A percentile compares a stretch with the other conserved stretches of the same genome.
These are phyloP conservation scores for Nerophis ophidion DNA, from an alignment of 2,113 vertebrate genomes.

Conservation along the genomic window DNA sequence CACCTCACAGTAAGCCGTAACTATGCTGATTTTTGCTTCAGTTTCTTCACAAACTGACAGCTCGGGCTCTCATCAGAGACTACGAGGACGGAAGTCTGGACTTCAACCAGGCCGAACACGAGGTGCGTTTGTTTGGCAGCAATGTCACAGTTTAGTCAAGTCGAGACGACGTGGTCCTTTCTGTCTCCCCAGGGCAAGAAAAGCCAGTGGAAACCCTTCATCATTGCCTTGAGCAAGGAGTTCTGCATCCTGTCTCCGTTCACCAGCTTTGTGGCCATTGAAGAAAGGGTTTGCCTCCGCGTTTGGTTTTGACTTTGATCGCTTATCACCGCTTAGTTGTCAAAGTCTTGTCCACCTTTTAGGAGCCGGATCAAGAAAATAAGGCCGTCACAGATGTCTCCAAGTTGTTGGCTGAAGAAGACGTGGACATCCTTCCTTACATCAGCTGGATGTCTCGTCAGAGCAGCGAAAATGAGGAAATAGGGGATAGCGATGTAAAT, in stretches of 20 bases:
- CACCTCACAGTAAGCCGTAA: no score
- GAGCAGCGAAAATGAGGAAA: background rate
- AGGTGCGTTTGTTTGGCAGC: slow-evolving; percentile 60
- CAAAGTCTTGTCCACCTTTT: slow-evolving; percentile 1
- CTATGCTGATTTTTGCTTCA: slow-evolving; percentile 31
- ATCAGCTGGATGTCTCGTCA: slow-evolving; percentile 63
- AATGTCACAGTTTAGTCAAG: no score
- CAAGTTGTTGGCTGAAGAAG: slow-evolving; percentile 72
- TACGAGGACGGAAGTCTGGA: slow-evolving; percentile 82
- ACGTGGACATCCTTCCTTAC: slow-evolving; percentile 81
- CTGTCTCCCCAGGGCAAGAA: slow-evolving; percentile 75
- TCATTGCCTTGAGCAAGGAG: slow-evolving; percentile 81
- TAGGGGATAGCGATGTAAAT: background rate
- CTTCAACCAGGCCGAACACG: slow-evolving; percentile 71
- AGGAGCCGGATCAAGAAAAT: slow-evolving; percentile 43
- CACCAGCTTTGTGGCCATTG: slow-evolving; percentile 86
- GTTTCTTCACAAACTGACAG: slow-evolving; percentile 85
- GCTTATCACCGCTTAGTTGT: background rate
- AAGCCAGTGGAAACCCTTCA: slow-evolving; percentile 73
- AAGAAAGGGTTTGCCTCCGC: slow-evolving; percentile 77
- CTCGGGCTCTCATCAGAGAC: slow-evolving; percentile 81
- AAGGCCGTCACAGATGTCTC: slow-evolving; percentile 63
- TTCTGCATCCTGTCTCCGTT: slow-evolving; percentile 83
- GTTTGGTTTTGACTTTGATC: background rate
- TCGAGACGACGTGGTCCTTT: background rate